These are phyloP conservation scores for Monochamus saltuarius DNA, from an alignment of 1,140 invertebrate genomes.

Conservation along the genomic window DNA sequence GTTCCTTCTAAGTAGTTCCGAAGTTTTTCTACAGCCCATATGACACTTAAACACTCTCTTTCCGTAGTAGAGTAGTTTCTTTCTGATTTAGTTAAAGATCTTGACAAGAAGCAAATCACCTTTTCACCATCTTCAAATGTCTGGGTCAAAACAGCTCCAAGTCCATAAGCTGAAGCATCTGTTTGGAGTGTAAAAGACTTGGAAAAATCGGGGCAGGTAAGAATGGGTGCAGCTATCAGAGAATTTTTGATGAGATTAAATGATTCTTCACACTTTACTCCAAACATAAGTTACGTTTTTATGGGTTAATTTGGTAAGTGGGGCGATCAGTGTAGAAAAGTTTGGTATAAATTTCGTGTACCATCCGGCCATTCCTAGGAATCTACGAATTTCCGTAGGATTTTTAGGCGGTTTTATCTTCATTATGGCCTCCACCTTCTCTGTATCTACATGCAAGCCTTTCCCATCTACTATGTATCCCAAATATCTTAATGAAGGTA, in stretches of 20 bases:
- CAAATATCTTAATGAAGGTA: background rate
- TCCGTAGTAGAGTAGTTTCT: constrained; percentile 49
- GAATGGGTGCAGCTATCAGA: constrained; percentile 25
- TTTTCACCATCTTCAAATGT: constrained; percentile 23
- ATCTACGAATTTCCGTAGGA: constrained; percentile 38
- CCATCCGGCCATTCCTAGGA: constrained; percentile 44
- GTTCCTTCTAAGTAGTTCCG: constrained; percentile 46
- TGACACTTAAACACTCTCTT: constrained; percentile 50
- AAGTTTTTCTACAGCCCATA: constrained; percentile 48
- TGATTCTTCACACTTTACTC: background rate
- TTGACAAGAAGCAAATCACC: constrained; percentile 37
- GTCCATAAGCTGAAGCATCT: constrained; percentile 33
- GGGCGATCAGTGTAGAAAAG: constrained; percentile 45
- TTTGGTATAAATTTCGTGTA: constrained; percentile 51
- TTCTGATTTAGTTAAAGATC: constrained; percentile 45
- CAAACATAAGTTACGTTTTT: constrained; percentile 14
- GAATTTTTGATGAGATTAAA: constrained; percentile 23
- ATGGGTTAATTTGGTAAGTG: constrained; percentile 44
- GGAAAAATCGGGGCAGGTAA: constrained; percentile 33
- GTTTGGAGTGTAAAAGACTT: constrained; percentile 40
- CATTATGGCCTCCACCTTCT: background rate
- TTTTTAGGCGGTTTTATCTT: constrained; percentile 18
- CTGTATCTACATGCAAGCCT: constrained; percentile 8
- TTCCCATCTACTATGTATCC: constrained; percentile 1
- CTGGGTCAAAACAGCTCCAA: constrained; percentile 38